Evolutionary conservation across 2,797 vertebrate species (phyloP), one percentile per base, ranked within the genome.

Genomic region (Tympanoctomys barrerae): DNA sequence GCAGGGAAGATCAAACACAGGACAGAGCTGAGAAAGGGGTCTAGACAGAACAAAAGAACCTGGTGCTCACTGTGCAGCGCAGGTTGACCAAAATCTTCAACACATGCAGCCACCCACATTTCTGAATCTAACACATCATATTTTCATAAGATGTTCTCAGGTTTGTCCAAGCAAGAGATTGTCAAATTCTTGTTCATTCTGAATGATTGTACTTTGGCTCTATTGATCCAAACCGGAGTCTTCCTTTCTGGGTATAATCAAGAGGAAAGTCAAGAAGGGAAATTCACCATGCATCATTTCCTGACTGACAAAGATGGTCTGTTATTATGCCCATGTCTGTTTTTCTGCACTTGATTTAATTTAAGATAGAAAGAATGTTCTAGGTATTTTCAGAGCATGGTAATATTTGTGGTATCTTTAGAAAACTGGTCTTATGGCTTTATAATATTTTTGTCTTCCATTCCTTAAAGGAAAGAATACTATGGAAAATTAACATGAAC

Each of bases 21-120:
- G 61, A 71, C 64, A 79, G 79, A 87, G 66, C 75, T 89, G 70
- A 75, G 87, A 90, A 93, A 77, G 33, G 83, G 52, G 91, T 95
- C 59, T 62, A 88, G 39, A 71, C 42, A 86, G n/a, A 78, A 81
- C 12, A 16, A 78, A 95, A 61, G 46, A 83, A 91, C 28, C 14
- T 54, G 14, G 39, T 42, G 21, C 49, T 66, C 71, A 79, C 42
- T 73, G 78, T 83, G 82, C 54, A 97, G 78, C 39, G 77, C 52
- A 86, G 14, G 11, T 54, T 93, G 52, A 92, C 16, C 31, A 82
- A 68, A 28, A 66, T 85, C 75, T 94, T 82, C 42, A 91, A 26
- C 24, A 46, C 61, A 49, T 22, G 33, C 6, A 78, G 66, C 42
- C 39, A 88, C 14, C 8, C 39, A n/a, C 54, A 70, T 28, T 59